These are phyloP conservation scores for Plotosus lineatus DNA, from an alignment of 2,113 vertebrate species.

Conservation along the genomic window DNA sequence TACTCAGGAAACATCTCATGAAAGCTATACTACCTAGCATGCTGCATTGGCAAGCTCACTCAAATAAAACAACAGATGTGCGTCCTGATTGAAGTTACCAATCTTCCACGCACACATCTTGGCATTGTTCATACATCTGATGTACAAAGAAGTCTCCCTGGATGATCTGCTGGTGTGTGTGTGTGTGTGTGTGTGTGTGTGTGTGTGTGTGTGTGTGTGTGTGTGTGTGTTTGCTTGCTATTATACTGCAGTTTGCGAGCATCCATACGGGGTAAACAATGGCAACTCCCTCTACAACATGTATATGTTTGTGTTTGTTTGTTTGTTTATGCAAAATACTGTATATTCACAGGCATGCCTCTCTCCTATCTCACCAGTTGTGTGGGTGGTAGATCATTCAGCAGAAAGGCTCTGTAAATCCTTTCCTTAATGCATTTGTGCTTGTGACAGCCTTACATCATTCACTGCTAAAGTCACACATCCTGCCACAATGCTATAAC, in stretches of 20 bases:
- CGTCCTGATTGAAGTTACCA: slow-evolving; percentile 38
- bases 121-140: slow-evolving; percentile 30
- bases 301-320: not conserved
- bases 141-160: not conserved
- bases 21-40: slow-evolving; percentile 31
- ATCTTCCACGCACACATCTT: slow-evolving; percentile 28
- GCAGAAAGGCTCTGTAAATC: not conserved
- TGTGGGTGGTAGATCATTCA: not conserved
- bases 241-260: not conserved
- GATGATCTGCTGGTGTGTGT: not conserved
- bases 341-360: not conserved
- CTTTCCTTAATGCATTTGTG: not conserved
- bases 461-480: not conserved
- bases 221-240: no score
- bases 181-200: not conserved
- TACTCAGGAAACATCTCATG: slow-evolving; percentile 38
- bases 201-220: no score
- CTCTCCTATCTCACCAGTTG: not conserved
- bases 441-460: not conserved
- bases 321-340: not conserved
- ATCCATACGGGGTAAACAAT: not conserved
- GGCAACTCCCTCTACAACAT: not conserved
- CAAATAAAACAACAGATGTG: slow-evolving; percentile 44
- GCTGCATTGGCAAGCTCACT: slow-evolving; percentile 33
- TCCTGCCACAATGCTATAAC: not conserved